These are phyloP conservation scores for Brachylomia viminalis DNA, from an alignment of 2,888 invertebrate species.

Conservation along the genomic window DNA sequence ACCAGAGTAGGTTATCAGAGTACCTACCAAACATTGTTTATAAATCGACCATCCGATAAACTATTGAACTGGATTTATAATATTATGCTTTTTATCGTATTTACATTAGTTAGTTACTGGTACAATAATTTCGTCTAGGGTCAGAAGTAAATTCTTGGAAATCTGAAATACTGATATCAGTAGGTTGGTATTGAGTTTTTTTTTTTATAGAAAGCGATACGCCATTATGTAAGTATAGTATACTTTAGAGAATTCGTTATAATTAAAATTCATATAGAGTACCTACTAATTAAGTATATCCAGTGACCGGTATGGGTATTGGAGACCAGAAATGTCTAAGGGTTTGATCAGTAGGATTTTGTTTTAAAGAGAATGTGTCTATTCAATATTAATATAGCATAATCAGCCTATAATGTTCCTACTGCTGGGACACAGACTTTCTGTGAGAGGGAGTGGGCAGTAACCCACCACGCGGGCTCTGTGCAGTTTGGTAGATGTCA, in stretches of 20 bases:
- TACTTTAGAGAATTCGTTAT: background rate
- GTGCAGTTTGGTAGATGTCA: too few species aligned
- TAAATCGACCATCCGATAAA: slow-evolving; percentile 29
- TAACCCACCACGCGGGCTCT: too few species aligned
- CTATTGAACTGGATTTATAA: slow-evolving; percentile 53
- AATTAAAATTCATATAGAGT: background rate
- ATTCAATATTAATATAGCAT: background rate
- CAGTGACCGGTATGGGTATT: background rate
- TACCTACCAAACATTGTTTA: slow-evolving; percentile 22
- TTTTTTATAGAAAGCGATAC: too few species aligned
- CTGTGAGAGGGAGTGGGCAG: too few species aligned
- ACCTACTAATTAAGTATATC: background rate
- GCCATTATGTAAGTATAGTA: too few species aligned
- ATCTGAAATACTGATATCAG: background rate
- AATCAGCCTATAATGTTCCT: too few species aligned
- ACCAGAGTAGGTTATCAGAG: slow-evolving; percentile 46
- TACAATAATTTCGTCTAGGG: too few species aligned
- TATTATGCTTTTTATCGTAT: slow-evolving; percentile 22
- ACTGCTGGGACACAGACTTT: too few species aligned
- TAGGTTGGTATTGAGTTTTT: background rate
- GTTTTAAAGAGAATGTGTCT: background rate
- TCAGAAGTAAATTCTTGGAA: background rate
- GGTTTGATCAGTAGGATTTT: background rate
- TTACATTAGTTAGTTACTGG: background rate
- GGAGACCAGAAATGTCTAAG: background rate